These are phyloP conservation scores for Muntiacus reevesi DNA, from an alignment of 2,113 vertebrate genomes.

Conservation along the genomic window DNA sequence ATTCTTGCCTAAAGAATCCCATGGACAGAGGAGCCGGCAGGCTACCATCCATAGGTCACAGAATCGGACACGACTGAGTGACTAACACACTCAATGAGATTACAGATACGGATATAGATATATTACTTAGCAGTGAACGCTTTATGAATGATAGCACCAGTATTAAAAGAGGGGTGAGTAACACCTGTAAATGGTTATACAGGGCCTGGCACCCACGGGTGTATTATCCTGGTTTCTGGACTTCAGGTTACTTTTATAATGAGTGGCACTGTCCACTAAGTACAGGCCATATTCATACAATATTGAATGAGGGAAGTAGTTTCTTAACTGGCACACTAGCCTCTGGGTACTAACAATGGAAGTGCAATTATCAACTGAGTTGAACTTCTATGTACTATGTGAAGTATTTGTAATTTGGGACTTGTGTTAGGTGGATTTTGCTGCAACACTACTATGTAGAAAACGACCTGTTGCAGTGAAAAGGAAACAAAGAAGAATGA, in stretches of 20 bases:
- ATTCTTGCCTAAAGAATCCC: not conserved
- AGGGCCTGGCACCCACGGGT: too few species aligned
- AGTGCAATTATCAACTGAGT: not conserved
- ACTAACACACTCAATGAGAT: not conserved
- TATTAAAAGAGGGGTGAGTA: not conserved
- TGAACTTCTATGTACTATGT: not conserved
- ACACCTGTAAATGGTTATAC: not conserved
- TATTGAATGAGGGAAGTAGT: not conserved
- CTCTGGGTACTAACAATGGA: not conserved
- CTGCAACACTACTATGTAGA: not conserved
- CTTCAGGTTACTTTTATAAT: not conserved
- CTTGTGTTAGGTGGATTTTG: not conserved
- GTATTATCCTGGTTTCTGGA: not conserved
- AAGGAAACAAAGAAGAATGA: not conserved
- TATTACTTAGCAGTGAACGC: not conserved
- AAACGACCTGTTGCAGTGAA: not conserved
- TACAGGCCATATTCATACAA: not conserved
- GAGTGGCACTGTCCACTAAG: too few species aligned
- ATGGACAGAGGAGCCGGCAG: not conserved
- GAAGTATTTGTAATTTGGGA: not conserved
- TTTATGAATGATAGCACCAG: not conserved
- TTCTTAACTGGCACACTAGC: not conserved
- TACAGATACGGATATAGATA: not conserved
- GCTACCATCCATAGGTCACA: not conserved
- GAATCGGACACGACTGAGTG: not conserved